phyloP scores from a whole-genome alignment of 2,797 vertebrate genomes.

The Lindbergichthys nudifrons region DNA sequence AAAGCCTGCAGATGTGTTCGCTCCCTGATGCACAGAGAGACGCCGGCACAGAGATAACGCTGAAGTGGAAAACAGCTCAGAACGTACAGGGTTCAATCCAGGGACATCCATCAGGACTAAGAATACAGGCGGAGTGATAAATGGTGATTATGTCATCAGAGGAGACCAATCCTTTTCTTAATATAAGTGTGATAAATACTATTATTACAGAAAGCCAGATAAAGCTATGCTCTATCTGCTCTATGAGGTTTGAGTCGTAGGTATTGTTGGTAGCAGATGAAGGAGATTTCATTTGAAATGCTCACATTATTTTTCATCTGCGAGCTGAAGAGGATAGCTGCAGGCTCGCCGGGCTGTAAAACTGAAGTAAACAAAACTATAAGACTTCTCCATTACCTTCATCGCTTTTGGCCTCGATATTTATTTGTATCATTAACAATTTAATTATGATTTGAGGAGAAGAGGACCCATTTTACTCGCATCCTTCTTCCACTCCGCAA shows the following conservation, averaged over 20 bases:
- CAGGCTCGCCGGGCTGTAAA: conserved; percentile 42
- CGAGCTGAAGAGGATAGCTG: conserved; percentile 22
- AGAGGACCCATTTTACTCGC: conserved; percentile 35
- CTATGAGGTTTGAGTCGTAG: not conserved
- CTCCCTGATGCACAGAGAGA: conserved; percentile 31
- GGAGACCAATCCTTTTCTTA: conserved; percentile 8
- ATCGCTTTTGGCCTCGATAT: conserved; percentile 22
- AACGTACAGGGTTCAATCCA: conserved; percentile 57
- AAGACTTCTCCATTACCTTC: conserved; percentile 38
- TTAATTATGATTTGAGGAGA: conserved; percentile 63
- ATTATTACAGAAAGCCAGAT: not conserved
- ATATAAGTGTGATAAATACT: not conserved
- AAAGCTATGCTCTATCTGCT: not conserved
- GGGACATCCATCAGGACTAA: conserved; percentile 40
- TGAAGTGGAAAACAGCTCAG: conserved; percentile 9
- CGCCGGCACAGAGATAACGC: conserved; percentile 45
- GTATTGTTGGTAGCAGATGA: not conserved
- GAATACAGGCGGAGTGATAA: conserved; percentile 10
- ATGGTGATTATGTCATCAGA: conserved; percentile 9
- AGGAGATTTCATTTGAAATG: not conserved
- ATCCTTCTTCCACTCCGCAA: conserved; percentile 33
- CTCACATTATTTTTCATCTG: conserved; percentile 14
- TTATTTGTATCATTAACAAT: conserved; percentile 46
- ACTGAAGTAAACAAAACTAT: conserved; percentile 60
- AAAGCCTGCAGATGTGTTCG: conserved; percentile 48